phyloP scores from a whole-genome alignment of 1,140 invertebrate genomes.

The Globodera ellingtonae region DNA sequence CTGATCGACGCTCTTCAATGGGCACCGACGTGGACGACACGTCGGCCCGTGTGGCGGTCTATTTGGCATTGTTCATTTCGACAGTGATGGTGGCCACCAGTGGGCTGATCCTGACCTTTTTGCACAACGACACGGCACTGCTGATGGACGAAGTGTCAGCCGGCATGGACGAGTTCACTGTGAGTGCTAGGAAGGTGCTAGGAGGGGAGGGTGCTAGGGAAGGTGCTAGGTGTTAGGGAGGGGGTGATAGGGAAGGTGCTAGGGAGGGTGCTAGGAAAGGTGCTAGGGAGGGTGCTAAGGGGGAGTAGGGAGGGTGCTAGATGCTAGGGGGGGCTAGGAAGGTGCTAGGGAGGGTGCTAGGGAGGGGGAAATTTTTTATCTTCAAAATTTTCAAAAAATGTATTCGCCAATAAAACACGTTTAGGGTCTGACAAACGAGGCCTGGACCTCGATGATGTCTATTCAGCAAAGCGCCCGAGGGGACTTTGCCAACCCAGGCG shows the following conservation, averaged over 20 bases:
- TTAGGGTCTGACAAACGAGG: slow-evolving; percentile 10
- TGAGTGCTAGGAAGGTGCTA: neutral
- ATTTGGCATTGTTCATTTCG: slow-evolving; percentile 14
- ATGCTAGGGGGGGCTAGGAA: too few species aligned
- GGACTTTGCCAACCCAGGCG: neutral
- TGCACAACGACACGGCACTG: slow-evolving; percentile 16
- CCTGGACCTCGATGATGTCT: slow-evolving; percentile 11
- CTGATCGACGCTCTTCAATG: neutral
- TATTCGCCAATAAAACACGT: neutral
- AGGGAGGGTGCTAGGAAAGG: too few species aligned
- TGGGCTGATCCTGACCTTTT: slow-evolving; percentile 11
- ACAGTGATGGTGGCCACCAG: neutral
- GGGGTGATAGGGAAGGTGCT: too few species aligned
- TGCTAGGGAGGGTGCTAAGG: too few species aligned
- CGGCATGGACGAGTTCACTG: slow-evolving; percentile 14
- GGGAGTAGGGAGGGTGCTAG: too few species aligned
- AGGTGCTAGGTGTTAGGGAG: too few species aligned
- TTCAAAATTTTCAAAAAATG: too few species aligned
- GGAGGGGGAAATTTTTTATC: too few species aligned
- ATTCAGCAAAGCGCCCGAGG: neutral
- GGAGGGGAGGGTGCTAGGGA: neutral
- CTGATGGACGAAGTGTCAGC: slow-evolving; percentile 10
- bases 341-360: too few species aligned
- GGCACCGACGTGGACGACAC: neutral
- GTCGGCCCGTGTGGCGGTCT: slow-evolving; percentile 3